Base-by-base conservation (phyloP, 1,140 invertebrate species). In the Panulirus ornatus region DNA sequence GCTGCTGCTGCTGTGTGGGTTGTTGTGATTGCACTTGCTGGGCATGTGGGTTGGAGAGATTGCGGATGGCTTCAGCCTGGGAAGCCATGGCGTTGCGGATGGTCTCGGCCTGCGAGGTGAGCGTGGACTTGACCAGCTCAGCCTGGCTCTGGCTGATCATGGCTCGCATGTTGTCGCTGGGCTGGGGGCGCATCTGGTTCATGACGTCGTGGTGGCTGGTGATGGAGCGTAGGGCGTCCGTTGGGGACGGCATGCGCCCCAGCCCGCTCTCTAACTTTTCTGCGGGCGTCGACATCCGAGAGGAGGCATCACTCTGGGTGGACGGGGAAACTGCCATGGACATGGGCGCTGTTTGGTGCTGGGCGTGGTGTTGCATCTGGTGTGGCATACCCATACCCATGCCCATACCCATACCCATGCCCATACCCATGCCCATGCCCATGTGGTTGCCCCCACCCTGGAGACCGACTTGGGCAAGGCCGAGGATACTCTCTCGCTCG, bases 401-500 rank as follows among this genome's bases (percentile, higher is more conserved):
- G 16, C 85, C 78, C 92, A 91, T 91, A 19, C 91, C 88, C 91
- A 91, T 85, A 16, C 91, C 91, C 89, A 91, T 91, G 27, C 91
- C 88, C 91, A 92, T 91, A 27, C 88, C 88, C 92, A 91, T 90
- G 34, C 90, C 89, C 90, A 92, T 91, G 70, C 91, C 92, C 91
- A 92, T 92, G 66, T 89, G 87, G 71, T 91, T 88, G 82, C 92
- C 91, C n/a, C 91, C 84, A 47, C 92, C 88, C 75, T 91, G 92
- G 22, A 92, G 85, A 44, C 88, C 91, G 1, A 91, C 87, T 89
- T 91, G 84, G 86, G 95, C 95, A 0, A 96, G 96, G 9, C 96
- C 96, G 40, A 97, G 94, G 83, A 97, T 94, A 2, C 94, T 95
- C 93, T 98, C 97, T 47, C 97, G 94, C 93, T 98, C 97, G 91